These are phyloP conservation scores for Melanerpes aurifrons DNA, from an alignment of 2,113 vertebrate genomes.

Conservation along the genomic window DNA sequence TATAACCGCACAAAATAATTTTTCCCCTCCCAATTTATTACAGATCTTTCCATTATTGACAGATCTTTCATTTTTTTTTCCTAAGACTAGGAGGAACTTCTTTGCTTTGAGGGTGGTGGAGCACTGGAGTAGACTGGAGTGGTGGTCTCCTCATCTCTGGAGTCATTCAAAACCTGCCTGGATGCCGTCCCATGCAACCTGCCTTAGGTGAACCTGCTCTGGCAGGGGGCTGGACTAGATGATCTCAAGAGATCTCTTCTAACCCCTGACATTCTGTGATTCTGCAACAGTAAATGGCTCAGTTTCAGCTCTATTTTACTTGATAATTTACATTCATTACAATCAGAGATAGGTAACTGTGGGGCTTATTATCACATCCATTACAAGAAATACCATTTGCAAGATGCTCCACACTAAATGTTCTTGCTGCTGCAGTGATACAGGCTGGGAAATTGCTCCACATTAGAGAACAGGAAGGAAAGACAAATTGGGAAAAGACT, in stretches of 20 bases:
- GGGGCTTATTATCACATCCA: constrained; percentile 28
- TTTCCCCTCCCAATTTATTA: constrained; percentile 6
- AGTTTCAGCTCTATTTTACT: neutral
- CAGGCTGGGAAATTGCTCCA: neutral
- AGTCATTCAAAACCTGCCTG: no score
- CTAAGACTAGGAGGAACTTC: no score
- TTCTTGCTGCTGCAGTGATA: constrained; percentile 15
- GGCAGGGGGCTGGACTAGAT: no score
- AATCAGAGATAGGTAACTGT: neutral
- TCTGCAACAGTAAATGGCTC: neutral
- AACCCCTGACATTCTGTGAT: no score
- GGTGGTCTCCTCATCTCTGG: no score
- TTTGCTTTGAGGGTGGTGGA: no score
- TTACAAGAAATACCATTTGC: constrained; percentile 27
- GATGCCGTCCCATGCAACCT: no score
- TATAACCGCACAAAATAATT: neutral
- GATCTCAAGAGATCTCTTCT: no score
- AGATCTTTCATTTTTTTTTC: neutral
- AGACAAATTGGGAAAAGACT: neutral
- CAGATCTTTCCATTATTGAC: constrained; percentile 20
- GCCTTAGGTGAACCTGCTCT: no score
- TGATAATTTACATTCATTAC: constrained; percentile 40
- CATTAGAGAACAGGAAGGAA: neutral
- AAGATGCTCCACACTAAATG: neutral
- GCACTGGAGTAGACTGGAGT: no score